Evolutionary conservation across 2,113 vertebrate genomes (phyloP).

Genomic region (Oreochromis spilurus): DNA sequence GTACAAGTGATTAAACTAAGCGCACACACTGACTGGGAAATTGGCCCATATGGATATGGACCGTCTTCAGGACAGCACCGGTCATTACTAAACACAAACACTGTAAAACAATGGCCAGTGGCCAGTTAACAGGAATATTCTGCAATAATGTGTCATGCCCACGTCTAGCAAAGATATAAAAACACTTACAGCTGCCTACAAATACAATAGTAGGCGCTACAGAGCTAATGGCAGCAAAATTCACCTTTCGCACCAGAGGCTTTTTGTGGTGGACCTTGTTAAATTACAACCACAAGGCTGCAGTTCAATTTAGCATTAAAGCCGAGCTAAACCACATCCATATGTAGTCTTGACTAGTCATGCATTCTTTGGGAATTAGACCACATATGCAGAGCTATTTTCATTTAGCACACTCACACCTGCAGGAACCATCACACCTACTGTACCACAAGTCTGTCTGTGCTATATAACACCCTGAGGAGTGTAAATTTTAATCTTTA

Average conservation of each 20-base stretch:
- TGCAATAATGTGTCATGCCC: background rate
- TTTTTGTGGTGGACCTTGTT: constrained; percentile 1
- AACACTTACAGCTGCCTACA: background rate
- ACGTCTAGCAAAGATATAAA: background rate
- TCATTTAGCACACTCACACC: background rate
- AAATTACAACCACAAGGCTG: constrained; percentile 19
- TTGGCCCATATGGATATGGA: background rate
- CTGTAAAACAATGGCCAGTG: background rate
- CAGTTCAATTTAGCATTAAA: constrained; percentile 3
- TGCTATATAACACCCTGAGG: background rate
- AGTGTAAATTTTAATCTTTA: background rate
- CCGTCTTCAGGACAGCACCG: background rate
- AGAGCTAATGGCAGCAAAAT: constrained; percentile 22
- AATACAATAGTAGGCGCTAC: constrained; percentile 1
- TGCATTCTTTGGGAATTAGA: constrained; percentile 38
- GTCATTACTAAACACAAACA: constrained; percentile 7
- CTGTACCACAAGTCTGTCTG: background rate
- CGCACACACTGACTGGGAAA: background rate
- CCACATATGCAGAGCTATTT: background rate
- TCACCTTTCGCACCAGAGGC: background rate
- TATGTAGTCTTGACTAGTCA: constrained; percentile 8
- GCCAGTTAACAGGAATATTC: constrained; percentile 24
- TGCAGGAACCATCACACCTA: background rate
- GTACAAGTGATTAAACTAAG: background rate
- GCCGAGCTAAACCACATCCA: constrained; percentile 8